A percentile compares a stretch with the other conserved stretches of the same genome.
These are phyloP conservation scores for Trichogramma pretiosum DNA, from an alignment of 1,140 invertebrate species.

Conservation along the genomic window DNA sequence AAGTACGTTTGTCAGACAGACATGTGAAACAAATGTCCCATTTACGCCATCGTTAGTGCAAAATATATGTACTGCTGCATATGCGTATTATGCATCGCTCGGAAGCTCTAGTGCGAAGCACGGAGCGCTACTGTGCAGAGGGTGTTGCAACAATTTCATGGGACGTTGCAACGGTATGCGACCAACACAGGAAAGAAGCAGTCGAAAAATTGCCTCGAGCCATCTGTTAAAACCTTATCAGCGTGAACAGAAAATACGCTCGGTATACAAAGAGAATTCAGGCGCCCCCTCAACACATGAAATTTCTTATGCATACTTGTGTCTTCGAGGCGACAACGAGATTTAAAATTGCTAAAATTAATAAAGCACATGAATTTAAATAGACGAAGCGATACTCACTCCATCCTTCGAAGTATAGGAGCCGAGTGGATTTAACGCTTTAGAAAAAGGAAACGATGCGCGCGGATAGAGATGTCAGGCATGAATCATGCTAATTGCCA, in stretches of 20 bases:
- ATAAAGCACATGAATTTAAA: no score
- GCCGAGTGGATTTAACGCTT: neutral
- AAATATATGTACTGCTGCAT: neutral
- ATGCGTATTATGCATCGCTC: neutral
- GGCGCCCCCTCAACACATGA: no score
- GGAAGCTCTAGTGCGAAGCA: no score
- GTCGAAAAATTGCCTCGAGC: neutral
- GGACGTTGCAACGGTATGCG: constrained; percentile 33
- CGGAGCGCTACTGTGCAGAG: constrained; percentile 2
- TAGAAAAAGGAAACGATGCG: neutral
- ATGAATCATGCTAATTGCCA: constrained; percentile 43
- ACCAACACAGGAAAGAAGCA: constrained; percentile 27
- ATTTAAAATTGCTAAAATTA: no score
- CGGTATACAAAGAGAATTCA: no score
- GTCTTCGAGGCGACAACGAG: no score
- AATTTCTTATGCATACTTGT: no score
- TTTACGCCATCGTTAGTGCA: neutral
- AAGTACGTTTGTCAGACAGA: constrained; percentile 6
- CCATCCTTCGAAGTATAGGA: no score
- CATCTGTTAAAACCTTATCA: constrained; percentile 2
- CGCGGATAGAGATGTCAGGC: constrained; percentile 33
- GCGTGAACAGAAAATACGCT: no score
- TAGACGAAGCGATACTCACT: neutral
- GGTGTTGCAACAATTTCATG: constrained; percentile 35
- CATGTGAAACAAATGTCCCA: constrained; percentile 14